phyloP scores from a whole-genome alignment of 1,140 invertebrate species.

The Holotrichia oblita region DNA sequence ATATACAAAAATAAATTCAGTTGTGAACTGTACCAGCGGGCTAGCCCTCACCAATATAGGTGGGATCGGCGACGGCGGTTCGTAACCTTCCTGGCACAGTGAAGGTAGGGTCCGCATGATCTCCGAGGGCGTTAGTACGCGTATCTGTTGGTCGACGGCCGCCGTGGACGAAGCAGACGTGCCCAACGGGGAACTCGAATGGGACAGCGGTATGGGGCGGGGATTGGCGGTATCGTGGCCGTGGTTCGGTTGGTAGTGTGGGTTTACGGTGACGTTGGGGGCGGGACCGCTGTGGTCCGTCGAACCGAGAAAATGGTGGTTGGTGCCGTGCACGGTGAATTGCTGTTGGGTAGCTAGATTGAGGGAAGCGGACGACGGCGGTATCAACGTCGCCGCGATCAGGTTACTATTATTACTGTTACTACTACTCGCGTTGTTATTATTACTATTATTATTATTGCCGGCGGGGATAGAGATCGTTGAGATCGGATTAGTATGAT shows the following conservation, averaged over 20 bases:
- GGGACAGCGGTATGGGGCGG: constrained; percentile 50
- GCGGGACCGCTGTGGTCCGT: constrained; percentile 60
- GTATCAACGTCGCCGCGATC: constrained; percentile 44
- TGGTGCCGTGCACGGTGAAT: constrained; percentile 58
- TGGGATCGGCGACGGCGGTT: constrained; percentile 60
- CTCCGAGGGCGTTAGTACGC: constrained; percentile 85
- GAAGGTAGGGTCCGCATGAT: constrained; percentile 87
- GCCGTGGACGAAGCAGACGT: constrained; percentile 37
- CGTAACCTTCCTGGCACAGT: constrained; percentile 76
- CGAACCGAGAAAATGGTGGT: constrained; percentile 56
- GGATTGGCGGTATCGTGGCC: constrained; percentile 39
- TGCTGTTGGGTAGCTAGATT: constrained; percentile 55
- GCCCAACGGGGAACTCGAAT: constrained; percentile 54
- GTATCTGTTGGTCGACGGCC: constrained; percentile 78
- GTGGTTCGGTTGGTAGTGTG: constrained; percentile 58
- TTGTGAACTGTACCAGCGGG: constrained; percentile 14
- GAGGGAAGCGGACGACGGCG: constrained; percentile 44
- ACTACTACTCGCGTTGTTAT: background rate
- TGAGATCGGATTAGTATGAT: constrained; percentile 41
- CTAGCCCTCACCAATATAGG: constrained; percentile 18
- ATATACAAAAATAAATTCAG: background rate
- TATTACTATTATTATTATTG: constrained; percentile 43
- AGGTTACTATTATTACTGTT: constrained; percentile 44
- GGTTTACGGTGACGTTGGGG: constrained; percentile 70
- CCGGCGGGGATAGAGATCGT: constrained; percentile 43